These are phyloP conservation scores for Drosophila murphyi DNA, from an alignment of 1,140 invertebrate species.

Conservation along the genomic window DNA sequence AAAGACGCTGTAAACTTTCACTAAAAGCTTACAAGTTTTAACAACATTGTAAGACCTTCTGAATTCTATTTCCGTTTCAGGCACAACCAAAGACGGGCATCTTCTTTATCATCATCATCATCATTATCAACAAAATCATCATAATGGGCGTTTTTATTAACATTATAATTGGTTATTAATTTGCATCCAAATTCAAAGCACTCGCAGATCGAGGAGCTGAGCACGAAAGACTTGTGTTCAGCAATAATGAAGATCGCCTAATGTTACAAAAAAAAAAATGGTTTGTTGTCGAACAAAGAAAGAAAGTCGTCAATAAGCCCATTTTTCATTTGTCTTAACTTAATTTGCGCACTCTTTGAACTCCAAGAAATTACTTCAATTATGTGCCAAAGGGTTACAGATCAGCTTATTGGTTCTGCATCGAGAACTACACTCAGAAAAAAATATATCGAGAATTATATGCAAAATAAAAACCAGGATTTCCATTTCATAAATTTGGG, in stretches of 20 bases:
- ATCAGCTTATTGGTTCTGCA: slow-evolving; percentile 33
- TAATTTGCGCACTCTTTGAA: slow-evolving; percentile 36
- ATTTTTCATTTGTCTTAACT: too few relatives aligned
- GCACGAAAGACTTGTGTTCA: slow-evolving; percentile 19
- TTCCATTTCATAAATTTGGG: too few relatives aligned
- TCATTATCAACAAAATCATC: slow-evolving; percentile 11
- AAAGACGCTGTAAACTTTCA: slow-evolving; percentile 57
- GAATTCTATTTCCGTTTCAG: slow-evolving; percentile 72
- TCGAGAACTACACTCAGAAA: neutral
- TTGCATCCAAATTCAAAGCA: slow-evolving; percentile 70
- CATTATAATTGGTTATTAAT: slow-evolving; percentile 77
- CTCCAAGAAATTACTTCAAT: slow-evolving; percentile 57
- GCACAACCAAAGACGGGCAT: slow-evolving; percentile 19
- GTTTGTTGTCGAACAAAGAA: slow-evolving; percentile 26
- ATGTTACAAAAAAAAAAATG: slow-evolving; percentile 48
- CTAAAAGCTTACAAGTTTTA: slow-evolving; percentile 26
- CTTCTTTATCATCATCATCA: neutral
- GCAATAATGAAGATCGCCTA: slow-evolving; percentile 20
- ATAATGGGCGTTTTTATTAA: slow-evolving; percentile 54
- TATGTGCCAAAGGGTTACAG: slow-evolving; percentile 56
- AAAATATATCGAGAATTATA: too few relatives aligned
- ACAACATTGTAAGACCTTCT: slow-evolving; percentile 61
- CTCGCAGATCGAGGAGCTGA: slow-evolving; percentile 35
- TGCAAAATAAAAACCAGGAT: too few relatives aligned
- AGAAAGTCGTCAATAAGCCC: slow-evolving; percentile 37